Evolutionary conservation across 2,888 invertebrate species (phyloP).

Genomic region (Lepidocyrtoides sp.): DNA sequence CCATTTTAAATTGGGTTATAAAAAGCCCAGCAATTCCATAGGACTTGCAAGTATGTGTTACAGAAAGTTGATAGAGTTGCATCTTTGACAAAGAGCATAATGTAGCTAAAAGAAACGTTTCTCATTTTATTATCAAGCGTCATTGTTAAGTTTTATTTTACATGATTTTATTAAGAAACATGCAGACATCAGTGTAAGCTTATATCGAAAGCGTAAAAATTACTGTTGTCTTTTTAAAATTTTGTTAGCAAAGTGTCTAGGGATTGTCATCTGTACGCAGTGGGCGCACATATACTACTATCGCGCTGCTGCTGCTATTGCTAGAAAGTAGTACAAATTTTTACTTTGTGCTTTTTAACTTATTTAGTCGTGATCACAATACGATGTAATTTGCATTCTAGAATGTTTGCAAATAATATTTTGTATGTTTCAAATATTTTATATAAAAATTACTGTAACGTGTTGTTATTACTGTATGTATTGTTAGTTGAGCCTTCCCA

Average conservation of each 20-base stretch:
- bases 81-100: background rate
- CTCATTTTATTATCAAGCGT: slow-evolving; percentile 3
- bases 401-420: slow-evolving; percentile 50
- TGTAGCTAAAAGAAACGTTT: background rate
- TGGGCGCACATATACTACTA: background rate
- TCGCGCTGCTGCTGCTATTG: background rate
- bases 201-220: background rate
- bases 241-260: background rate
- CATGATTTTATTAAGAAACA: background rate
- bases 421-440: slow-evolving; percentile 57
- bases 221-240: background rate
- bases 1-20: slow-evolving; percentile 37
- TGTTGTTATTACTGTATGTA: slow-evolving; percentile 32
- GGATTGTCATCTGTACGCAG: slow-evolving; percentile 12
- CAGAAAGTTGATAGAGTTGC: background rate
- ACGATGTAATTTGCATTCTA: slow-evolving; percentile 41
- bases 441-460: slow-evolving; percentile 31
- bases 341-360: slow-evolving; percentile 58
- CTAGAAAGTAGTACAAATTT: slow-evolving; percentile 63
- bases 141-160: slow-evolving; percentile 14
- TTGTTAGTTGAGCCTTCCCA: slow-evolving; percentile 37
- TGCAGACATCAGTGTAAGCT: background rate
- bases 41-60: slow-evolving; percentile 34
- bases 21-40: slow-evolving; percentile 59
- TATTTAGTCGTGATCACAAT: slow-evolving; percentile 52